A percentile compares a stretch with the other conserved stretches of the same genome.
phyloP scores from a whole-genome alignment of 2,113 vertebrate species.

The Heliornis fulica region DNA sequence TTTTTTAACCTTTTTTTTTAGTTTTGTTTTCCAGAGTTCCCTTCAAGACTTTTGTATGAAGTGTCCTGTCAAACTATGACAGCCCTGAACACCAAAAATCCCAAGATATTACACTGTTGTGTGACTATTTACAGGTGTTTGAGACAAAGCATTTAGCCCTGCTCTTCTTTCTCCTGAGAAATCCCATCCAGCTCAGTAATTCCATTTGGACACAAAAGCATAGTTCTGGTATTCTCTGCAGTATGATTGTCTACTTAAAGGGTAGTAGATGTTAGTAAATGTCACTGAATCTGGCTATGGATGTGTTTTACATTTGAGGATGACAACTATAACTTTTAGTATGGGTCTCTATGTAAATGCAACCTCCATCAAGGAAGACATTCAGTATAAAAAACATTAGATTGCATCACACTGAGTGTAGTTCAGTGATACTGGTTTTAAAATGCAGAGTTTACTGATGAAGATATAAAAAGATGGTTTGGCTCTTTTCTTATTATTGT shows the following conservation, averaged over 20 bases:
- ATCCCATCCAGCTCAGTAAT: not conserved
- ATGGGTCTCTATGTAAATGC: not conserved
- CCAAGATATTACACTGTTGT: not conserved
- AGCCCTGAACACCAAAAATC: not conserved
- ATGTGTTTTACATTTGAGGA: not conserved
- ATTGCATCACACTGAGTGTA: not conserved
- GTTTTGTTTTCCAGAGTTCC: not conserved
- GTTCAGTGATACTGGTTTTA: not conserved
- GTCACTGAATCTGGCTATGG: not conserved
- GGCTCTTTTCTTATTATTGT: not conserved
- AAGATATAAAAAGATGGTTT: not conserved
- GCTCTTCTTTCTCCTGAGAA: not conserved
- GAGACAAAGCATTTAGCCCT: not conserved
- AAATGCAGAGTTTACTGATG: not conserved
- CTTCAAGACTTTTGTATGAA: conserved; percentile 4
- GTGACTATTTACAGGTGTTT: not conserved
- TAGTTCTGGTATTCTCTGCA: not conserved
- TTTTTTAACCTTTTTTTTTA: not conserved
- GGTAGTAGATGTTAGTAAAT: not conserved
- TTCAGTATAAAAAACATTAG: not conserved
- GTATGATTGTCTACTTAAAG: not conserved
- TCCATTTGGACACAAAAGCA: not conserved
- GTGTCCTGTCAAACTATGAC: not conserved
- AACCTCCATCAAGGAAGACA: not conserved
- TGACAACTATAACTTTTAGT: not conserved